Evolutionary conservation across 2,113 vertebrate species (phyloP), one percentile per base, ranked within the genome.

Genomic region (Bos javanicus): DNA sequence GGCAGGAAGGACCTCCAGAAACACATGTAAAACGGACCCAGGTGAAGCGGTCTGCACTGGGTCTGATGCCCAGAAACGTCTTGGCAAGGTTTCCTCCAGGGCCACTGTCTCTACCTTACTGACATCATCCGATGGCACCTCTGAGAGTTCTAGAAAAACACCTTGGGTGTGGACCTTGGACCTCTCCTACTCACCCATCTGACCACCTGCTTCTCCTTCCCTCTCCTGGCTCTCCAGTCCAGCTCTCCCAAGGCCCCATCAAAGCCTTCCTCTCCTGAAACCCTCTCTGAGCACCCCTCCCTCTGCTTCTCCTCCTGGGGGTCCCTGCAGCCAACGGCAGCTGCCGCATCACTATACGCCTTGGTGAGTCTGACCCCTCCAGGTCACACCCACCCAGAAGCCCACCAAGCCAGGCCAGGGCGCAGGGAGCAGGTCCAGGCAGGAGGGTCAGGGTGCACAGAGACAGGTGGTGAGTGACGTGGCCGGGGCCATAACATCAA

Each of bases 401-500:
- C 16, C 56, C 71, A 25, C 56, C 33, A 6, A 54, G 78, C 57
- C 28, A 21, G 85, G 78, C n/a, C 9, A 4, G 30, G 56, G 48
- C 15, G 12, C 30, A 23, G 48, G 39, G 15, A 64, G 7, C 25
- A 33, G 64, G 36, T 39, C 26, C 30, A 4, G 36, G 43, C 11
- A 8, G 62, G 36, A 48, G 90, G 74, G 28, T 9, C 52, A 15
- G 54, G 2, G 8, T 19, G 19, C 30, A 2, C 7, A 2, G 19
- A 5, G 74, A 23, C 1, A 2, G 23, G 43, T 2, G 59, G 43
- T 36, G 23, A 3, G 46, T 0, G 2, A 1, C 1, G 16, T 62
- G 1, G 1, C 13, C 0, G 2, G 26, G 28, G 33, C 14, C 6
- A 0, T 50, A n/a, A 28, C 4, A 10, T 1, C 10, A 0, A 62